A percentile compares a stretch with the other conserved stretches of the same genome.
Conservation (phyloP, 2,888 invertebrate species). For the Rhagium mordax region DNA sequence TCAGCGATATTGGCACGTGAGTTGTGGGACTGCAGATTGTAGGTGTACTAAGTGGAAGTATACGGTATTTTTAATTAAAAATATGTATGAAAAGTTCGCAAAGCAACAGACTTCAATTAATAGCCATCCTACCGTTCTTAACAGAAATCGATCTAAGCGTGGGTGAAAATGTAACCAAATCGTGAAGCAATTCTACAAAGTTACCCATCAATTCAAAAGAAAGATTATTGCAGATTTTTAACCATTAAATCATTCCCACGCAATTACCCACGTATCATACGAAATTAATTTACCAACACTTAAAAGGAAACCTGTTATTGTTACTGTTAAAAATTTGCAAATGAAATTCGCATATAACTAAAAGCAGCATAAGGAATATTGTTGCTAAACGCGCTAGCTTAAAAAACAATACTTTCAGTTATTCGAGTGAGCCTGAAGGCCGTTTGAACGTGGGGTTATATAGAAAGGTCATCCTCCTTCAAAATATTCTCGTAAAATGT, state of each 20-base stretch:
- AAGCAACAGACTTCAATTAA: neutral
- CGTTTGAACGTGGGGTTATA: neutral
- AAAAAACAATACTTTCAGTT: constrained; percentile 9
- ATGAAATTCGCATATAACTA: neutral
- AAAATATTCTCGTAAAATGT: neutral
- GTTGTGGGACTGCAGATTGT: neutral
- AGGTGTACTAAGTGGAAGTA: neutral
- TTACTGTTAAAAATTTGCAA: constrained; percentile 7
- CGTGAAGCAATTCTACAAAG: neutral
- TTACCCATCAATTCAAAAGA: neutral
- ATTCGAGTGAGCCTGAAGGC: constrained; percentile 6
- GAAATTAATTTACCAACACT: neutral
- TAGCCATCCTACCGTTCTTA: neutral
- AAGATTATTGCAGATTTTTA: neutral
- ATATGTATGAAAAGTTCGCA: neutral
- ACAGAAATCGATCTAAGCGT: neutral
- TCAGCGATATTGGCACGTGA: neutral
- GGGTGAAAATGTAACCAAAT: neutral
- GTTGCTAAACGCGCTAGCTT: neutral
- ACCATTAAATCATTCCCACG: constrained; percentile 1
- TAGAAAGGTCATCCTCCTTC: neutral
- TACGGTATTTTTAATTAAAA: neutral
- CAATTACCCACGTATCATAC: neutral
- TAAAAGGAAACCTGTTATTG: constrained; percentile 10
- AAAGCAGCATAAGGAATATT: neutral